Base-by-base conservation (phyloP, 2,113 vertebrate genomes). In the Sphaerodactylus townsendi region DNA sequence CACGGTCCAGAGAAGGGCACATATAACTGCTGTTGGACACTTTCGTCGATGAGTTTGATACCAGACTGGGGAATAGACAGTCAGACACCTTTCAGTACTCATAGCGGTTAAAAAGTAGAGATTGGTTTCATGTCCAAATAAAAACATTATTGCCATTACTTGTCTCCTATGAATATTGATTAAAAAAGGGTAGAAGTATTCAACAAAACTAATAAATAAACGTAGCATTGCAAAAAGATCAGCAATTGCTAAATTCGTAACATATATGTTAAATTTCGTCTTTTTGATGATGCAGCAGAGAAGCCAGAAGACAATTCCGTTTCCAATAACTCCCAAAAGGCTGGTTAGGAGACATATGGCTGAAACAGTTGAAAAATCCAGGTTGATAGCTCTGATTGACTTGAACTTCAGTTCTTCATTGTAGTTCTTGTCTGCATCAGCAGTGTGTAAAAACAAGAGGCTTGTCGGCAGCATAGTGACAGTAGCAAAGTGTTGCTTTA, bases 101-200 rank as follows among this genome's bases (percentile, higher is more conserved):
- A 78, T 53, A 80, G 71, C 59, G 28, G 76, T 77, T 64, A 84
- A 75, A 68, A 87, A 56, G 72, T 81, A 87, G 48, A 85, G 79
- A 17, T 80, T 35, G 0, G 66, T 25, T 7, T 82, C 85, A 64
- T 69, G 56, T 66, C 83, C 83, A 10, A 84, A 3, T 2, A 88
- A 86, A 35, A 84, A 81, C 39, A 84, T 0, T 0, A 85, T 2
- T 9, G 65, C 21, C 11, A 65, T 2, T 23, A 66, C 5, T 64
- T 0, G 0, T 2, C 65, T 66, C 21, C 3, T 37, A 41, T 2
- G 23, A 62, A 19, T 56, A 56, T 4, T 21, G 6, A 23, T 72
- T 39, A 50, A 2, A 17, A 33, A 1, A 79, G 13, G 62, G 3
- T 21, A 59, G 13, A 62, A 39, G n/a, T 53, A 74, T 84, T 39